phyloP scores from a whole-genome alignment of 2,113 vertebrate genomes.

The Notiomystis cincta region DNA sequence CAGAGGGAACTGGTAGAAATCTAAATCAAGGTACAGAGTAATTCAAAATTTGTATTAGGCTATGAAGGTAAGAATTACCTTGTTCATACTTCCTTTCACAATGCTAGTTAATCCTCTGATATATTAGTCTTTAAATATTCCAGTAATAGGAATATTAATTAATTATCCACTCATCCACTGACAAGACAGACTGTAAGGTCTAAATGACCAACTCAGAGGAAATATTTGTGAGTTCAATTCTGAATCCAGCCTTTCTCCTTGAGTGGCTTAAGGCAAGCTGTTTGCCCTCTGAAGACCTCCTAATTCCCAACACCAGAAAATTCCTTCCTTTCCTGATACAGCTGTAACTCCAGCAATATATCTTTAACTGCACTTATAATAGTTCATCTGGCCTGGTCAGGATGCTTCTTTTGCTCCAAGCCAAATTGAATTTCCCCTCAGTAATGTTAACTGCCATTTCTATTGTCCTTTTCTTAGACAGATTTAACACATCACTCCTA shows the following conservation, averaged over 20 bases:
- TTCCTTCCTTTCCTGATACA: not conserved
- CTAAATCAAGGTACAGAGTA: not conserved
- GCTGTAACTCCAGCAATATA: not conserved
- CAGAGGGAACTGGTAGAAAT: not conserved
- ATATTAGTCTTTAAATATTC: not conserved
- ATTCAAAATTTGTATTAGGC: not conserved
- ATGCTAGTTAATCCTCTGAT: not conserved
- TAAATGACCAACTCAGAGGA: not conserved
- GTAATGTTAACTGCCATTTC: not conserved
- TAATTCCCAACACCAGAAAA: conserved; percentile 11
- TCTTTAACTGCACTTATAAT: conserved; percentile 4
- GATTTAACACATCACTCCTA: not conserved
- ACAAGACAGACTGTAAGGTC: not conserved
- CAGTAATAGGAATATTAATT: not conserved
- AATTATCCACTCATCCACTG: not conserved
- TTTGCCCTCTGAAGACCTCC: not conserved
- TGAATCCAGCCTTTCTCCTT: not conserved
- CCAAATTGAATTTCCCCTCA: conserved; percentile 16
- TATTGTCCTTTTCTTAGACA: not conserved
- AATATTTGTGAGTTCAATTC: not conserved
- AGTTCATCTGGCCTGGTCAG: not conserved
- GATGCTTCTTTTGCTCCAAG: not conserved
- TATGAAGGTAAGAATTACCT: not conserved
- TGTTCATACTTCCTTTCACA: not conserved
- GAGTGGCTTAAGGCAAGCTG: not conserved